Base-by-base conservation (phyloP, 2,797 vertebrate species). In the Podargus strigoides region DNA sequence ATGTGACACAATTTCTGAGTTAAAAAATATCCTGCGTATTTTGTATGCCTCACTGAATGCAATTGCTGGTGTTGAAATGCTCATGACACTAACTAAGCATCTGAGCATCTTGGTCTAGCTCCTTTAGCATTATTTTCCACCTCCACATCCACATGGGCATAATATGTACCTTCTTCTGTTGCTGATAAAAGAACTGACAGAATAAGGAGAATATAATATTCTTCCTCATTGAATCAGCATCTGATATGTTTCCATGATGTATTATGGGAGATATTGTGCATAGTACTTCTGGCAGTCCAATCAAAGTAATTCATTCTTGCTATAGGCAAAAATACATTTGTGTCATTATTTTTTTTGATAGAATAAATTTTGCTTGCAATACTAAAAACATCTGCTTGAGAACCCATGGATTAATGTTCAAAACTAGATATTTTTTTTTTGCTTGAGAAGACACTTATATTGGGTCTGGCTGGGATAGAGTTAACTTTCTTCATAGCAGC, bases 81-180 rank as follows among this genome's bases (percentile, higher is more conserved):
- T 90, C 9, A 30, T 26, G 18, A 63, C 6, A 16, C 3, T 34
- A 24, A 4, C 6, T 36, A 64, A 52, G 15, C 9, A 55, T 60
- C 30, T 69, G 16, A 86, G n/a, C 26, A 62, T 44, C 28, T 37
- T 42, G 5, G 23, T 66, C 14, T 83, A 23, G 7, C 8, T 3
- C 3, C 9, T 70, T 63, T 39, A 49, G 46, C 1, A 1, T 47
- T 44, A 53, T 1, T 42, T 70, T 8, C 28, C 21, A 24, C 3
- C 19, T 26, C 15, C 30, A 46, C 2, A 3, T 3, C 14, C 32
- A 59, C 2, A 2, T 39, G 4, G 20, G 12, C 21, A 39, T 5
- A 67, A 3, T 32, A 6, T 56, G 9, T 63, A 42, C 49, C 8
- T 28, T 23, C 12, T 55, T 47, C 34, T 59, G 22, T 12, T 67